Evolutionary conservation across 2,888 invertebrate genomes (phyloP).

Genomic region (Petrolisthes cinctipes): DNA sequence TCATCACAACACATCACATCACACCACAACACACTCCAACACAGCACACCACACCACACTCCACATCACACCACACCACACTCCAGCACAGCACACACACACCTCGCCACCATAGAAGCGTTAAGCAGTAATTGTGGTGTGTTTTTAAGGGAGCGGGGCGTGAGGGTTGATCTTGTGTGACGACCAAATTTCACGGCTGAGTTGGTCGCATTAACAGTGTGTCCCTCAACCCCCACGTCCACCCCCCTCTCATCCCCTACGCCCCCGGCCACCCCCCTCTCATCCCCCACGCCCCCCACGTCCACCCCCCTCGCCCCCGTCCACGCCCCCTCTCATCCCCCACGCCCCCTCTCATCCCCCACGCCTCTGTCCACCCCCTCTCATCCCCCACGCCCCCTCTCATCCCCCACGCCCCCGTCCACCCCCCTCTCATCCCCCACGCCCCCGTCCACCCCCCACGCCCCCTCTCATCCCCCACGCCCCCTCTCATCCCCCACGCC

Average conservation of each 20-base stretch:
- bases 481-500: neutral
- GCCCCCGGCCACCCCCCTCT: neutral
- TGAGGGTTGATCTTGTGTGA: conserved; percentile 16
- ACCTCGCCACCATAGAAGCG: conserved; percentile 11
- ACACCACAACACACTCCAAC: neutral
- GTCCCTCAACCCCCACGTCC: neutral
- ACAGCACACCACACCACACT: neutral
- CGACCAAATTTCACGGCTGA: conserved; percentile 38
- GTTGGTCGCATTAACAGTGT: conserved; percentile 33
- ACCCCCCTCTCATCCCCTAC: neutral
- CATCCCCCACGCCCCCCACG: neutral
- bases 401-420: neutral
- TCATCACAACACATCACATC: neutral
- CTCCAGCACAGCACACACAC: neutral
- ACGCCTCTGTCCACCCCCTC: neutral
- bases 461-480: neutral
- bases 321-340: neutral
- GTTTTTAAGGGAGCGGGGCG: conserved; percentile 23
- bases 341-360: neutral
- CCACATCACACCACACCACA: neutral
- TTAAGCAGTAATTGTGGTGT: conserved; percentile 33
- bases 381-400: no score
- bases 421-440: neutral
- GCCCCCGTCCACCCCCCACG: conserved; percentile 3
- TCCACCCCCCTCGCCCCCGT: neutral